phyloP scores from a whole-genome alignment of 2,888 invertebrate species.

The Plagodis dolabraria region DNA sequence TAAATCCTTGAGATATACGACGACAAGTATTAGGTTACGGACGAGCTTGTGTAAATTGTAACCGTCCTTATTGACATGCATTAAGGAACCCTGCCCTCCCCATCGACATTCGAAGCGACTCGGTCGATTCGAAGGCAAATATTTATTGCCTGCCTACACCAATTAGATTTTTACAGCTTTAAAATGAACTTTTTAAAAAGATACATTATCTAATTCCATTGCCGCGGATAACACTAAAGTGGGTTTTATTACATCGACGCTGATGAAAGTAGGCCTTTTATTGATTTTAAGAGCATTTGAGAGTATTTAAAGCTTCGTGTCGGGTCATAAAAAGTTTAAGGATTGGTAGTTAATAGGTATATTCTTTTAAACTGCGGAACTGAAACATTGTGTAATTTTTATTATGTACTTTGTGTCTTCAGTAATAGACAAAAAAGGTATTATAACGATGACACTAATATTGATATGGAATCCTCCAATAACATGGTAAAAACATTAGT shows the following conservation, averaged over 20 bases:
- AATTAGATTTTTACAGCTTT: conserved; percentile 76
- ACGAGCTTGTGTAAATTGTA: conserved; percentile 60
- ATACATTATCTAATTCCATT: conserved; percentile 79
- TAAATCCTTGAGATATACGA: conserved; percentile 58
- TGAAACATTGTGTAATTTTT: conserved; percentile 39
- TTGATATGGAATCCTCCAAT: no score
- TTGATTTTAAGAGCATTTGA: conserved; percentile 79
- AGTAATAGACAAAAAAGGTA: no score
- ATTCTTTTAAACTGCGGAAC: conserved; percentile 48
- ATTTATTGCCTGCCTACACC: conserved; percentile 71
- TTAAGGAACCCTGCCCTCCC: conserved; percentile 62
- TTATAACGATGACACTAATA: no score
- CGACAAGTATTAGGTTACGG: conserved; percentile 59
- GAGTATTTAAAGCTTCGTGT: conserved; percentile 76
- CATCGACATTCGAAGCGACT: conserved; percentile 68
- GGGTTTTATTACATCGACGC: conserved; percentile 75
- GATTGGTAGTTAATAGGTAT: conserved; percentile 66
- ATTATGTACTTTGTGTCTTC: no score
- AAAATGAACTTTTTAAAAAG: conserved; percentile 69
- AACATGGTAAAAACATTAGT: no score
- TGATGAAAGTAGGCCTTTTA: conserved; percentile 80
- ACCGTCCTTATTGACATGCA: conserved; percentile 74
- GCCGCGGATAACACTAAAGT: conserved; percentile 76
- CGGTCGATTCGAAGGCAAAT: conserved; percentile 64
- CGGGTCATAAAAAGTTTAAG: conserved; percentile 72